These are phyloP conservation scores for Alosa alosa DNA, from an alignment of 2,113 vertebrate genomes.

Conservation along the genomic window DNA sequence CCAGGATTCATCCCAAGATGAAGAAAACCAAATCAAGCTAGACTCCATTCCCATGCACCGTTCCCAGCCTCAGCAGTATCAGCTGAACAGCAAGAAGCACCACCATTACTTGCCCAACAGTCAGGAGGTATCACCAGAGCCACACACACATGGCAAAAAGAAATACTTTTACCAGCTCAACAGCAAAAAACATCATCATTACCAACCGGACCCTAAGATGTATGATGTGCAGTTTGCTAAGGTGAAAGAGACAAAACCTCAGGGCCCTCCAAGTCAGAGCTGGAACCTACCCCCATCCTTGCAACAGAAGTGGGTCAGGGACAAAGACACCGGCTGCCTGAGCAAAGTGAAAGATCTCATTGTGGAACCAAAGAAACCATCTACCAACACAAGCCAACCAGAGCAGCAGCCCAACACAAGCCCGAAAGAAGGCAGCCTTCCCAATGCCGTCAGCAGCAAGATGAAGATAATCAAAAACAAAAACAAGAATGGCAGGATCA, in stretches of 20 bases:
- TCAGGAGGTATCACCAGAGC: slow-evolving; percentile 82
- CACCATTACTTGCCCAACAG: slow-evolving; percentile 93
- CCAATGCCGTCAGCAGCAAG: slow-evolving; percentile 83
- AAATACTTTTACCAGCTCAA: slow-evolving; percentile 91
- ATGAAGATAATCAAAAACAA: slow-evolving; percentile 99
- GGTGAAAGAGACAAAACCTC: slow-evolving; percentile 76
- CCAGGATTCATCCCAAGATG: slow-evolving; percentile 79
- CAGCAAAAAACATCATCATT: slow-evolving; percentile 93
- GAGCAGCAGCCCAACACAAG: slow-evolving; percentile 62
- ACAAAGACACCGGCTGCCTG: slow-evolving; percentile 82
- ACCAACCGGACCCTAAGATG: slow-evolving; percentile 88
- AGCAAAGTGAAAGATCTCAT: slow-evolving; percentile 82
- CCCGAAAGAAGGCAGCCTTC: slow-evolving; percentile 72
- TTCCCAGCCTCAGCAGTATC: slow-evolving; percentile 88
- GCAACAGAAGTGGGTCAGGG: slow-evolving; percentile 85
- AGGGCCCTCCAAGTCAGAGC: slow-evolving; percentile 69
- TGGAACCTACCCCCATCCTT: slow-evolving; percentile 75
- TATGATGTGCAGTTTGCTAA: slow-evolving; percentile 84
- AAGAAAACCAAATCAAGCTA: slow-evolving; percentile 72
- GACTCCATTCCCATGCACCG: slow-evolving; percentile 78
- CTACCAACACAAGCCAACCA: slow-evolving; percentile 51
- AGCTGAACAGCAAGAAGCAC: slow-evolving; percentile 97
- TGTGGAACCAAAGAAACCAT: slow-evolving; percentile 63
- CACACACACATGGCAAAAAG: slow-evolving; percentile 78
- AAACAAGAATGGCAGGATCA: slow-evolving; percentile 96